Evolutionary conservation across 2,113 vertebrate genomes (phyloP), one percentile per base, ranked within the genome.

Genomic region (Puffinus mauretanicus): DNA sequence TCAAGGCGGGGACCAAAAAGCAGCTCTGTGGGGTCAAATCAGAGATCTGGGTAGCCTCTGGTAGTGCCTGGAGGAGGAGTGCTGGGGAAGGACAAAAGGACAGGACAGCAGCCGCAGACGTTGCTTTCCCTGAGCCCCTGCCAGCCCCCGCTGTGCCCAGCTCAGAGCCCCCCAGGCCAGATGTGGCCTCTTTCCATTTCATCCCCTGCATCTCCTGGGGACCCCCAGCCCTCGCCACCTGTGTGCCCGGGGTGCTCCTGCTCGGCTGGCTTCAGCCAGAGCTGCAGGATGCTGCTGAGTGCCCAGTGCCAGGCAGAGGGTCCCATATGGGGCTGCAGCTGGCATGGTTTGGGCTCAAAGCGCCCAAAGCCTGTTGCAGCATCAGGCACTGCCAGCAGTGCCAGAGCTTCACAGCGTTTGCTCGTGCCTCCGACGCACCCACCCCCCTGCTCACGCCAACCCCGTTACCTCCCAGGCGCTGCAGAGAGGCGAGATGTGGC

Each of bases 341-440:
- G n/a, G 10, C 44, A 11, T 17, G 29, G 22, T 60, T 34, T 32
- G 36, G 9, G 22, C 2, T 62, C 16, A 3, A 49, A 51, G 7
- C 7, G 4, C 16, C 14, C 21, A 44, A 44, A 44, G 44, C 44
- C 6, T 17, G 44, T 26, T 42, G 51, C 25, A 26, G 44, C 27
- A 10, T 13, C 17, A 8, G 55, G 22, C 49, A 47, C n/a, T 69
- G n/a, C 16, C 27, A 69, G 42, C 2, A 7, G 19, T 16, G 65
- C 40, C 7, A 14, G 58, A 46, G 26, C 65, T 47, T 19, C 49
- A 24, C 13, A 2, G 72, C 0, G 3, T 4, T 61, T 66, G 27
- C 62, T 20, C 0, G 1, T n/a, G 67, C 32, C 40, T 8, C 40
- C 2, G 5, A n/a, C 7, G 8, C 17, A 34, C 5, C 5, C 55